Evolutionary conservation across 2,113 vertebrate genomes (phyloP).

Genomic region (Poecile atricapillus): DNA sequence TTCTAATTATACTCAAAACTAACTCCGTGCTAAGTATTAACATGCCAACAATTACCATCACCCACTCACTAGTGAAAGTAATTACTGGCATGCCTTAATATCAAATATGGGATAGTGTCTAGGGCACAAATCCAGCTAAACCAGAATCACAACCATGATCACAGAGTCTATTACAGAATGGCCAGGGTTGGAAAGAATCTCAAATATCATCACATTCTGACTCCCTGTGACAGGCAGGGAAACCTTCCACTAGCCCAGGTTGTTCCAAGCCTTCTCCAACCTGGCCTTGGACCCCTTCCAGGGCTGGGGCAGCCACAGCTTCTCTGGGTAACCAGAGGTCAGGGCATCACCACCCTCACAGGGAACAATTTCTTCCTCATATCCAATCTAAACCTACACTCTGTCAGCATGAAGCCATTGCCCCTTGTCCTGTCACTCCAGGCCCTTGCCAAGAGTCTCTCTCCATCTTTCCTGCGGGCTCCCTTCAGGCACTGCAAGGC

Average conservation of each 20-base stretch:
- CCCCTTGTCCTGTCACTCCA: background rate
- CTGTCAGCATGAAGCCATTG: background rate
- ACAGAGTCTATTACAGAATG: background rate
- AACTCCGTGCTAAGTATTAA: background rate
- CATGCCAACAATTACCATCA: background rate
- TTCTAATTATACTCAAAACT: background rate
- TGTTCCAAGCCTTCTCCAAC: accelerated
- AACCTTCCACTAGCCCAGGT: background rate
- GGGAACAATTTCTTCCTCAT: background rate
- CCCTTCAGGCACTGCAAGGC: background rate
- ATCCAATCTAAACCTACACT: accelerated
- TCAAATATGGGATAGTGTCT: background rate
- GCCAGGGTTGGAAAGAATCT: background rate
- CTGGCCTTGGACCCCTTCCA: background rate
- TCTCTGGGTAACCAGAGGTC: background rate
- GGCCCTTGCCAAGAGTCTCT: background rate
- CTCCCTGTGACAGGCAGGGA: background rate
- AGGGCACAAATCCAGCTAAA: background rate
- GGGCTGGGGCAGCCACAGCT: background rate
- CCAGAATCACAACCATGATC: background rate
- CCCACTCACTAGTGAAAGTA: background rate
- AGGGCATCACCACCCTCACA: background rate
- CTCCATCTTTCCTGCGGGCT: background rate
- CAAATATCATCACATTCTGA: background rate
- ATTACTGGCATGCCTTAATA: background rate